A percentile compares a stretch with the other conserved stretches of the same genome.
phyloP scores from a whole-genome alignment of 2,888 invertebrate species.

The Epirrita christyi region DNA sequence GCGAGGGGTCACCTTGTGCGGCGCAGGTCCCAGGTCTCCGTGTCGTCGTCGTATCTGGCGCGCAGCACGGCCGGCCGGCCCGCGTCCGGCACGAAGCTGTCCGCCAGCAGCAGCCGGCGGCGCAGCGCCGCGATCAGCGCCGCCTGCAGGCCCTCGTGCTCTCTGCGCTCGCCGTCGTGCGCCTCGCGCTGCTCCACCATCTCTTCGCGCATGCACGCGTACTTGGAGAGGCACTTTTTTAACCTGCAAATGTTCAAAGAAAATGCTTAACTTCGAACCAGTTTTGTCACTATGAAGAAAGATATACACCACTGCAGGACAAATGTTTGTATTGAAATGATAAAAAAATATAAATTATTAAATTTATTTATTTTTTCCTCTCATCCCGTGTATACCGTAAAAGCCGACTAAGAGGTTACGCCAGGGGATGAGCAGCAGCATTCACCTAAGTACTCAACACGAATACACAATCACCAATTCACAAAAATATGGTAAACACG shows the following conservation, averaged over 20 bases:
- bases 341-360: no score
- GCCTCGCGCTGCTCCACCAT: constrained; percentile 87
- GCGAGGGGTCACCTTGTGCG: constrained; percentile 14
- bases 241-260: constrained; percentile 89
- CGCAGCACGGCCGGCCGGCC: constrained; percentile 67
- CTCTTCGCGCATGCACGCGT: constrained; percentile 85
- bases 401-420: no score
- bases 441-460: no score
- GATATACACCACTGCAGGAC: no score
- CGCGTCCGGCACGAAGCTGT: constrained; percentile 92
- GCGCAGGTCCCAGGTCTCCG: constrained; percentile 65
- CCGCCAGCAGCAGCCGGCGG: constrained; percentile 93
- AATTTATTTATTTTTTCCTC: no score
- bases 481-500: no score
- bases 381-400: no score
- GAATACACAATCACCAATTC: no score
- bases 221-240: constrained; percentile 94
- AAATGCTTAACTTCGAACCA: no score
- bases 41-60: constrained; percentile 86
- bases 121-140: constrained; percentile 96
- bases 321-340: no score
- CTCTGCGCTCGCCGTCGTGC: constrained; percentile 95
- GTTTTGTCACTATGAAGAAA: no score
- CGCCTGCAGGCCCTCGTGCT: constrained; percentile 92
- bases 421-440: no score